These are phyloP conservation scores for Sternarchorhynchus goeldii DNA, from an alignment of 2,797 vertebrate genomes.

Conservation along the genomic window DNA sequence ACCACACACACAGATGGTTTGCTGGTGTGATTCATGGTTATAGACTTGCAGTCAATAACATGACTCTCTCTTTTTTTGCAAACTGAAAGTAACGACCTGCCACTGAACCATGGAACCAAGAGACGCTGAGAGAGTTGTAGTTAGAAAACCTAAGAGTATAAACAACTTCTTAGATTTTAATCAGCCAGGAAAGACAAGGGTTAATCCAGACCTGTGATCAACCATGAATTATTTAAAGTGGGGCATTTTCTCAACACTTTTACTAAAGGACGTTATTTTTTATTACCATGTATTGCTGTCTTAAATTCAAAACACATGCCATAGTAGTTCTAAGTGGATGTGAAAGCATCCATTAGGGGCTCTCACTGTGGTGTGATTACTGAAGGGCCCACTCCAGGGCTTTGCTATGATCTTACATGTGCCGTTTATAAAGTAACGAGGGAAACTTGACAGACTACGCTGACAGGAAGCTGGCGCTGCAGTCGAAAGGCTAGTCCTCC, in stretches of 20 bases:
- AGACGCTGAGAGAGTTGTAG: slow-evolving; percentile 59
- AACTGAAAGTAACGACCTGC: slow-evolving; percentile 29
- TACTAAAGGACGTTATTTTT: slow-evolving; percentile 5
- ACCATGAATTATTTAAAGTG: slow-evolving; percentile 33
- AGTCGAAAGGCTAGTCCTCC: neutral
- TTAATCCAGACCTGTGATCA: slow-evolving; percentile 54
- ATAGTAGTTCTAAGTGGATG: slow-evolving; percentile 1
- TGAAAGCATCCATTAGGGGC: slow-evolving; percentile 16
- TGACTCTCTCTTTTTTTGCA: slow-evolving; percentile 27
- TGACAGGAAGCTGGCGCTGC: slow-evolving; percentile 30
- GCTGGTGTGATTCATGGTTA: neutral
- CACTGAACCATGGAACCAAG: slow-evolving; percentile 56
- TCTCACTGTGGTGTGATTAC: slow-evolving; percentile 29
- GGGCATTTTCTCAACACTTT: slow-evolving; percentile 11
- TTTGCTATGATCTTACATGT: slow-evolving; percentile 27
- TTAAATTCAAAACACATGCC: slow-evolving; percentile 2
- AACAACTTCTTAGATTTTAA: slow-evolving; percentile 51
- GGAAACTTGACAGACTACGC: slow-evolving; percentile 28
- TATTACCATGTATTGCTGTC: slow-evolving; percentile 31
- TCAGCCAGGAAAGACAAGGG: slow-evolving; percentile 45
- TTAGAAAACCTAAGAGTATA: slow-evolving; percentile 59
- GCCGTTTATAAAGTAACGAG: slow-evolving; percentile 22
- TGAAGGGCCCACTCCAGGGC: slow-evolving; percentile 20
- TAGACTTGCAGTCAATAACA: slow-evolving; percentile 22
- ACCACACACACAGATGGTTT: slow-evolving; percentile 16